phyloP scores from a whole-genome alignment of 2,888 invertebrate species.

The Tuta absoluta region DNA sequence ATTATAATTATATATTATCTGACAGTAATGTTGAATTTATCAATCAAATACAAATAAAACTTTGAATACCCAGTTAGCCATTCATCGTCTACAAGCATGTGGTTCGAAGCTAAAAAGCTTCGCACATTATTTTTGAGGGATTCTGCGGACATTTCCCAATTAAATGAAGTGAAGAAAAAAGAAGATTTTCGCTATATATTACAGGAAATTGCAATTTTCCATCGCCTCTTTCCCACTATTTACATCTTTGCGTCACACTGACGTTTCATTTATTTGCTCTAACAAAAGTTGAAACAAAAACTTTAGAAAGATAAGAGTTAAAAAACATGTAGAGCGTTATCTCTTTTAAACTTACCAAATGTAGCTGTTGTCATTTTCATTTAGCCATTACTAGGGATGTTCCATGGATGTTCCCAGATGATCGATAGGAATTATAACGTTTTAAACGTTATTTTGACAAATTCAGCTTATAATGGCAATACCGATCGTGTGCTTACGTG shows the following conservation, averaged over 20 bases:
- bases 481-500: background rate
- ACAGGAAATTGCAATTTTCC: slow-evolving; percentile 1
- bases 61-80: slow-evolving; percentile 67
- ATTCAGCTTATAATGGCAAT: slow-evolving; percentile 8
- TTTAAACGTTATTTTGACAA: slow-evolving; percentile 8
- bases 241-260: slow-evolving; percentile 6
- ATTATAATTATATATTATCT: slow-evolving; percentile 14
- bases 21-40: background rate
- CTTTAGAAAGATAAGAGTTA: background rate
- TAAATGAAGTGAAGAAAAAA: background rate
- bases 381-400: background rate
- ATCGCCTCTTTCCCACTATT: slow-evolving; percentile 20
- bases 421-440: slow-evolving; percentile 16
- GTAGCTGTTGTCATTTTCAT: no score
- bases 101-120: slow-evolving; percentile 55
- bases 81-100: slow-evolving; percentile 65
- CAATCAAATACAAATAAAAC: slow-evolving; percentile 21
- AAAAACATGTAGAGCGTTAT: background rate
- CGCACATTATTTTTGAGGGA: slow-evolving; percentile 50
- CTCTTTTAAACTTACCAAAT: background rate
- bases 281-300: background rate
- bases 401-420: background rate
- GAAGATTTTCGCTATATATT: background rate
- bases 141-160: slow-evolving; percentile 40
- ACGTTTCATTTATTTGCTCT: background rate